Base-by-base conservation (phyloP, 2,113 vertebrate genomes). In the Solea solea region DNA sequence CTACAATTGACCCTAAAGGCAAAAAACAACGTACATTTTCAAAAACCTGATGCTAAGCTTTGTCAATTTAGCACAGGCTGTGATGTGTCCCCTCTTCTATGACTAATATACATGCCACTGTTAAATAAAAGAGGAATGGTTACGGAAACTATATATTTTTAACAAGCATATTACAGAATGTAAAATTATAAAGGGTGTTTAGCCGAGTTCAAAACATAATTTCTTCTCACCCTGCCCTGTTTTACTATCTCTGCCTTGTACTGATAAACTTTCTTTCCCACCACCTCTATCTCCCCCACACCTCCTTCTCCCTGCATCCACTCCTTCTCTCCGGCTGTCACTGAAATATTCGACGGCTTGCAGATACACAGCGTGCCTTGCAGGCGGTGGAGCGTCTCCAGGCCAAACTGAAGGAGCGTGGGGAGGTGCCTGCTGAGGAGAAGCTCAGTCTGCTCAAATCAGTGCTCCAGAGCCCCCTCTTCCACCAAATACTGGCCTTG, bases 381-480 rank as follows among this genome's bases (percentile, higher is more conserved):
- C 96, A 96, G 94, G 98, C 98, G 25, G 94, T 97, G 81, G 97
- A 99, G 72, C 94, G 98, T 59, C 93, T 99, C 78, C 97, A 98
- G 86, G 92, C 92, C 76, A 97, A 95, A 81, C 93, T 99, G 65
- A 95, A 96, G 62, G 97, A 98, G 88, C 93, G 94, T 70, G 96
- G 97, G 66, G 97, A 99, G 69, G 42, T 90, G 74, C 94, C 94
- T 48, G 96, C 95, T 0, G 96, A 98, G 78, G 97, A 99, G 86
- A 98, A 96, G 64, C 90, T 99, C 61, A 94, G 85, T 88, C 92
- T 99, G 59, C 87, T 99, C 53, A 98, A 94, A 75, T 96, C 96
- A 0, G 95, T 98, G 57, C 93, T 99, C 21, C 97, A 98, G 91
- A 99, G 98, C 86, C 96, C 97, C n/a, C 96, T 99, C 64, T 99